Conservation (phyloP, 2,888 invertebrate species). For the Ophion ellenae region DNA sequence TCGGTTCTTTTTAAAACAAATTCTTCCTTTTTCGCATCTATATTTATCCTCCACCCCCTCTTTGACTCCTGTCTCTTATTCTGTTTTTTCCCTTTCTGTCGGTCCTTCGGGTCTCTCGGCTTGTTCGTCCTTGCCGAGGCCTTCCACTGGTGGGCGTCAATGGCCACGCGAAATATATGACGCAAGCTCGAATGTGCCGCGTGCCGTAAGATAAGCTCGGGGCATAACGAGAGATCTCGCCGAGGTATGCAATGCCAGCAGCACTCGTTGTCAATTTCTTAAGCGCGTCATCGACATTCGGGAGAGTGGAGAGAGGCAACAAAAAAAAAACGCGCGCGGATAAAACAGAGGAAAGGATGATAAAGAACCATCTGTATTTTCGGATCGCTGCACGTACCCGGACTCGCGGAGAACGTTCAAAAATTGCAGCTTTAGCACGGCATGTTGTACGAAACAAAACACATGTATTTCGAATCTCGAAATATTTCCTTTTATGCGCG, state of each 20-base stretch:
- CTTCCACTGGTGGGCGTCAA: constrained; percentile 78
- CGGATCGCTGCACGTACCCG: background rate
- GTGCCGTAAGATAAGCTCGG: constrained; percentile 68
- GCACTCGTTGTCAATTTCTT: constrained; percentile 45
- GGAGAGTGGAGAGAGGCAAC: background rate
- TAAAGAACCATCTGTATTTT: constrained; percentile 6
- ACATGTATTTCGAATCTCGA: background rate
- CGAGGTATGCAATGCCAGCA: constrained; percentile 12
- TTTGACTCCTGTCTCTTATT: constrained; percentile 32
- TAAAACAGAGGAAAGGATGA: constrained; percentile 11
- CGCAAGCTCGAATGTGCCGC: constrained; percentile 73
- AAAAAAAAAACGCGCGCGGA: background rate
- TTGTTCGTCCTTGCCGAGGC: constrained; percentile 80
- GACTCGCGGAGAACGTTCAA: background rate
- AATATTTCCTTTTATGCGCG: background rate
- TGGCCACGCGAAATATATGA: constrained; percentile 78
- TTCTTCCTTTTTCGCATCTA: constrained; percentile 36
- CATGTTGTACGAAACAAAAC: background rate
- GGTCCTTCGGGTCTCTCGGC: constrained; percentile 53
- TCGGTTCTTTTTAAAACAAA: constrained; percentile 26
- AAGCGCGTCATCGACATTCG: constrained; percentile 39
- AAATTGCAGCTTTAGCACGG: background rate
- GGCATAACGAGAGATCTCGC: constrained; percentile 43
- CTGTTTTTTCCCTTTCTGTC: constrained; percentile 55
- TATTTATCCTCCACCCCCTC: constrained; percentile 7